phyloP scores from a whole-genome alignment of 2,113 vertebrate species.

The Gadus macrocephalus region DNA sequence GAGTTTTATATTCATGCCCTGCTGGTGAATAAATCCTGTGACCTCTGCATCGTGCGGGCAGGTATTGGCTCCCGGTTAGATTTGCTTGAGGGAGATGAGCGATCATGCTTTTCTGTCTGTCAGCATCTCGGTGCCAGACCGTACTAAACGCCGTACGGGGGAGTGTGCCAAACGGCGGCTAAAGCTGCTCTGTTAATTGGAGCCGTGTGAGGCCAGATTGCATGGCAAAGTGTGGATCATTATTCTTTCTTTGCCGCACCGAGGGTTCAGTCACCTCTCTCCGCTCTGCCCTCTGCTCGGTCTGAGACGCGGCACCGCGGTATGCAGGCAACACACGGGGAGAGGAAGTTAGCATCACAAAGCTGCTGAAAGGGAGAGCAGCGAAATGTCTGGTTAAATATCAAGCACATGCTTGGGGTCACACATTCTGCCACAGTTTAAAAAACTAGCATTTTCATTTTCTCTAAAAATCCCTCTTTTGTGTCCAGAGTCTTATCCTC shows the following conservation, averaged over 20 bases:
- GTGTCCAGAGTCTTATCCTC: not conserved
- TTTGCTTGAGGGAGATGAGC: no score
- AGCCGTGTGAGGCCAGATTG: not conserved
- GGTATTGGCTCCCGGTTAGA: not conserved
- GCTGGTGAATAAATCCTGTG: slow-evolving; percentile 35
- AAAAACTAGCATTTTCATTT: not conserved
- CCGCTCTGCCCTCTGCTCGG: not conserved
- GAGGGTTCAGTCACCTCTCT: not conserved
- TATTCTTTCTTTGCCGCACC: not conserved
- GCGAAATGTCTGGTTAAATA: slow-evolving; percentile 24
- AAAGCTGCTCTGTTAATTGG: not conserved
- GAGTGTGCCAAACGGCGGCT: not conserved
- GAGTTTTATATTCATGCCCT: slow-evolving; percentile 35
- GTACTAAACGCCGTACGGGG: not conserved
- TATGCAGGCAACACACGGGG: not conserved
- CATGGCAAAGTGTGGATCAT: not conserved
- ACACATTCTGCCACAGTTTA: not conserved
- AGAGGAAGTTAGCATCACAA: slow-evolving; percentile 22
- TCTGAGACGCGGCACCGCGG: no score
- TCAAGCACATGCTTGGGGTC: slow-evolving; percentile 14
- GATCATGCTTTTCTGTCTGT: not conserved
- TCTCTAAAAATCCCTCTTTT: not conserved
- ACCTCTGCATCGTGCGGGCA: slow-evolving; percentile 1
- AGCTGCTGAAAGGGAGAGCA: slow-evolving; percentile 10
- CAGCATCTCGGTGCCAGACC: not conserved